These are phyloP conservation scores for Hippolais icterina DNA, from an alignment of 2,113 vertebrate species.

Conservation along the genomic window DNA sequence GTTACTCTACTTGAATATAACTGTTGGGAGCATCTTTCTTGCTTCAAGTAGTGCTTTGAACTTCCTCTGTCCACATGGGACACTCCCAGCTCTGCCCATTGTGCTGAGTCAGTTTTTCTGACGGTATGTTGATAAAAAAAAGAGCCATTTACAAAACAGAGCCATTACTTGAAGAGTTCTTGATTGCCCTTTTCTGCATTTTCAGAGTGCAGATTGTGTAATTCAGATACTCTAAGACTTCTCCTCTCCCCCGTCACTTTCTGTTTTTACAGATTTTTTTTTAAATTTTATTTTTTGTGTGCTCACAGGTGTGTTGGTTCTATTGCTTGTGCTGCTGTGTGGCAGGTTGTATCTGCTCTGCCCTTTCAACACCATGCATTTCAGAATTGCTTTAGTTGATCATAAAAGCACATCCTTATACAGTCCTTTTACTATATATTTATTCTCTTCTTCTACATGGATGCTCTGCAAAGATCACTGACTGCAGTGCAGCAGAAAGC, in stretches of 20 bases:
- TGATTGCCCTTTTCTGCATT: background rate
- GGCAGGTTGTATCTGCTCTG: background rate
- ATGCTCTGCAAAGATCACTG: background rate
- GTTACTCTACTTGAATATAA: background rate
- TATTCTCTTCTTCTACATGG: background rate
- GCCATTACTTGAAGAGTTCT: background rate
- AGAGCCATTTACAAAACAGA: background rate
- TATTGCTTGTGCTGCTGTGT: background rate
- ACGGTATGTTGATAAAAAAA: background rate
- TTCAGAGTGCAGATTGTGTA: background rate
- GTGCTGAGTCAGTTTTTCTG: background rate
- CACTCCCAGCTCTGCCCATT: background rate
- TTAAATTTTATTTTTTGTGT: background rate
- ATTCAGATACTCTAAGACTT: background rate
- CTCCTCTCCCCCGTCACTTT: fast-evolving
- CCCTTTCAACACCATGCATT: background rate
- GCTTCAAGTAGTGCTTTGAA: background rate
- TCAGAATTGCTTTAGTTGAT: background rate
- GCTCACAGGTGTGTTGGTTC: background rate
- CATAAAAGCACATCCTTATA: background rate
- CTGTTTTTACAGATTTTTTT: background rate
- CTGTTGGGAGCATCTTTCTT: background rate
- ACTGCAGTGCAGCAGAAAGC: background rate
- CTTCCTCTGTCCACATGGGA: background rate
- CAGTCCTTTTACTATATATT: background rate